These are phyloP conservation scores for Agonopterix arenella DNA, from an alignment of 2,888 invertebrate species.

Conservation along the genomic window DNA sequence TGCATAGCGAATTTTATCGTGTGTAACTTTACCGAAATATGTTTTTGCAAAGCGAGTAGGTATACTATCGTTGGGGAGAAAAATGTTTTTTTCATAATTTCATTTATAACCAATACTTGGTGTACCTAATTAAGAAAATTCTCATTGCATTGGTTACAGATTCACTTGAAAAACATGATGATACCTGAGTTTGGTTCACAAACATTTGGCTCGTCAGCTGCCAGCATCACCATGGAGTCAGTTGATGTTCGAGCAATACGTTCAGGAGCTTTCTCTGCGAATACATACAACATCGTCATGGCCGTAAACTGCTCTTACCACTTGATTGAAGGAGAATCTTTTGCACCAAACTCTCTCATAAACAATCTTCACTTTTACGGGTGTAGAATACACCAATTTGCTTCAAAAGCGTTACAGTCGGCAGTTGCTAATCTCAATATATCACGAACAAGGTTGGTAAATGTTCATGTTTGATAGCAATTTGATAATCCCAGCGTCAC, in stretches of 20 bases:
- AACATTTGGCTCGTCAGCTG: constrained; percentile 80
- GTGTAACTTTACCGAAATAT: too few relatives aligned
- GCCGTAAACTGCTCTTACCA: constrained; percentile 79
- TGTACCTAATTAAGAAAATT: too few relatives aligned
- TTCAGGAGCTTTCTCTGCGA: constrained; percentile 81
- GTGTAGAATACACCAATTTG: constrained; percentile 74
- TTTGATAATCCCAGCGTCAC: too few relatives aligned
- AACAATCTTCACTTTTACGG: constrained; percentile 77
- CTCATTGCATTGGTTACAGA: constrained; percentile 59
- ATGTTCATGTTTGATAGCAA: not conserved
- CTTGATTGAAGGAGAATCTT: constrained; percentile 79
- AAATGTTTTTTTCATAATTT: not conserved
- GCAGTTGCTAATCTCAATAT: constrained; percentile 81
- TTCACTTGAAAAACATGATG: constrained; percentile 78
- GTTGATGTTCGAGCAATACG: constrained; percentile 74
- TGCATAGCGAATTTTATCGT: too few relatives aligned
- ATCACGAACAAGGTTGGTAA: constrained; percentile 72
- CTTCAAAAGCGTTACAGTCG: constrained; percentile 78
- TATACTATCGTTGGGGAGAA: not conserved
- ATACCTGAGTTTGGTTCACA: constrained; percentile 77
- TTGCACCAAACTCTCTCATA: constrained; percentile 79
- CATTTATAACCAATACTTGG: not conserved
- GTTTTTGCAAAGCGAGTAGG: too few relatives aligned
- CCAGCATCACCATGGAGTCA: constrained; percentile 72
- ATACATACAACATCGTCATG: constrained; percentile 78